These are phyloP conservation scores for Myotis davidii DNA, from an alignment of 2,113 vertebrate species.

Conservation along the genomic window DNA sequence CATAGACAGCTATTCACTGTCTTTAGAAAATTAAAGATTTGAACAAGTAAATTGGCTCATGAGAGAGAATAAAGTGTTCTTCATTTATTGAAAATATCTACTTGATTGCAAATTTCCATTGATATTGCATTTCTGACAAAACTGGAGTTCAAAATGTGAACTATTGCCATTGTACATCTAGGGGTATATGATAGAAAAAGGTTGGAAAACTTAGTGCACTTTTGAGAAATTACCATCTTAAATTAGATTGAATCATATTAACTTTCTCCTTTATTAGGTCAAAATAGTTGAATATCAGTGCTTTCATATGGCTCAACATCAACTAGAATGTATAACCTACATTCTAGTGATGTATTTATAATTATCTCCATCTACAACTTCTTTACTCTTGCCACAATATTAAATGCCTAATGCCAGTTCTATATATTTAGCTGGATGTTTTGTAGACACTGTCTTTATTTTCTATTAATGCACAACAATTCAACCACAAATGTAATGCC, in stretches of 20 bases:
- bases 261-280: not conserved
- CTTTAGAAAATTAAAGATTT: not conserved
- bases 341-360: not conserved
- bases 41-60: not conserved
- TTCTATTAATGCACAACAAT: not conserved
- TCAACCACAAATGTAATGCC: not conserved
- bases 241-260: not conserved
- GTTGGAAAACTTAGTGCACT: accelerated
- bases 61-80: not conserved
- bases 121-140: not conserved
- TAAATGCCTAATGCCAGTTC: not conserved
- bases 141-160: not conserved
- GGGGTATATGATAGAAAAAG: not conserved
- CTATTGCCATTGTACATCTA: not conserved
- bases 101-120: not conserved
- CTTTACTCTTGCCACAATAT: not conserved
- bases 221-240: not conserved
- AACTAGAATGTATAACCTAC: accelerated
- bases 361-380: not conserved
- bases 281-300: not conserved
- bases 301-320: not conserved
- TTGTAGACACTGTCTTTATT: not conserved
- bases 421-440: not conserved
- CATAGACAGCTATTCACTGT: not conserved
- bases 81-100: not conserved